These are phyloP conservation scores for Salvelinus sp. DNA, from an alignment of 2,113 vertebrate genomes.

Conservation along the genomic window DNA sequence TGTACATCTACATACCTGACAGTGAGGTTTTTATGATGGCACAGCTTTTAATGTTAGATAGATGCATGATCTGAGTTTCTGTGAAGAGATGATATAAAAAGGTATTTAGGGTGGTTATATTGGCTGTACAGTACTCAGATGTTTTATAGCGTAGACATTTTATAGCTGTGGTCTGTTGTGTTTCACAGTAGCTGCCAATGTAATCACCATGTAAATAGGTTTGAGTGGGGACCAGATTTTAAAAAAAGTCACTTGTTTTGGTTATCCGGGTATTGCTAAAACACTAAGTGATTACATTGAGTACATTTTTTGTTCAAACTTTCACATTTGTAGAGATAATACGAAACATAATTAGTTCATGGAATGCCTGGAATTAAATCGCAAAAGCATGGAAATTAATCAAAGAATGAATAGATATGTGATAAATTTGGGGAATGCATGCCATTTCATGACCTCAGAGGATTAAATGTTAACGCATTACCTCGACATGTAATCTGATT, in stretches of 20 bases:
- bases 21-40: conserved; percentile 7
- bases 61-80: not conserved
- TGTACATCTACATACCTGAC: conserved; percentile 38
- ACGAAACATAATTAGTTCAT: not conserved
- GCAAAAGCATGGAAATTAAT: not conserved
- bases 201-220: no score
- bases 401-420: not conserved
- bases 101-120: no score
- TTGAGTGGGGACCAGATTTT: no score
- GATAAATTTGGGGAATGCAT: not conserved
- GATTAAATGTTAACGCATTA: not conserved
- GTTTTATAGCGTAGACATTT: no score
- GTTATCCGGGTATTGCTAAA: no score
- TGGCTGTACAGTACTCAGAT: no score
- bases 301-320: not conserved
- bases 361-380: not conserved
- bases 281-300: not conserved
- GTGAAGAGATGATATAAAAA: not conserved
- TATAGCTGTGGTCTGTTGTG: no score
- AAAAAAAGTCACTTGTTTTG: no score
- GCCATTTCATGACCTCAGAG: not conserved
- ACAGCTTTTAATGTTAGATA: not conserved
- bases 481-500: not conserved
- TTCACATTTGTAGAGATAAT: not conserved
- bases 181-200: no score